phyloP scores from a whole-genome alignment of 2,888 invertebrate species.

The Leucophenga maculata region DNA sequence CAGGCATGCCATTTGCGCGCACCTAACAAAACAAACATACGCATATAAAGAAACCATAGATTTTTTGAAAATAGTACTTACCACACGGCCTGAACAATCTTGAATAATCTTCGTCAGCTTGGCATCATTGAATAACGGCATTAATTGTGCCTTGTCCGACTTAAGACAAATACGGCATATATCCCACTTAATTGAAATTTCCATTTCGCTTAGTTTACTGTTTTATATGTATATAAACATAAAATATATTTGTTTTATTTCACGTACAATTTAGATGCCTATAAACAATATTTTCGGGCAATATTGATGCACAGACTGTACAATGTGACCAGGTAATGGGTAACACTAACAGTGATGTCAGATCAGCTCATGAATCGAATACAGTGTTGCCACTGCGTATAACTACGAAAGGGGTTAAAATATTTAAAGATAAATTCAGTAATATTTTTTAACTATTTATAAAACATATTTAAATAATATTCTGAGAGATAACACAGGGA shows the following conservation, averaged over 20 bases:
- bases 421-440: too few species aligned
- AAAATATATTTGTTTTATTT: not conserved
- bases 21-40: not conserved
- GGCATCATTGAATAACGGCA: slow-evolving; percentile 49
- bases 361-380: not conserved
- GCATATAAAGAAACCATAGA: not conserved
- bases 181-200: slow-evolving; percentile 67
- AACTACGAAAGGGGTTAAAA: too few species aligned
- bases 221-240: not conserved
- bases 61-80: slow-evolving; percentile 27
- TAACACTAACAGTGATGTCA: too few species aligned
- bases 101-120: slow-evolving; percentile 51
- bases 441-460: too few species aligned
- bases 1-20: not conserved
- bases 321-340: slow-evolving; percentile 12
- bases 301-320: not conserved
- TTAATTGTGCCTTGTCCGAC: slow-evolving; percentile 46
- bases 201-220: slow-evolving; percentile 47
- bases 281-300: not conserved
- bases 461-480: too few species aligned
- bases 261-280: not conserved
- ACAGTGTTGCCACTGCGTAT: not conserved
- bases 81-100: slow-evolving; percentile 55
- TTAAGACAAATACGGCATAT: slow-evolving; percentile 63
- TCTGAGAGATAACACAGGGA: too few species aligned